Base-by-base conservation (phyloP, 1,140 invertebrate genomes). In the Maniola jurtina region DNA sequence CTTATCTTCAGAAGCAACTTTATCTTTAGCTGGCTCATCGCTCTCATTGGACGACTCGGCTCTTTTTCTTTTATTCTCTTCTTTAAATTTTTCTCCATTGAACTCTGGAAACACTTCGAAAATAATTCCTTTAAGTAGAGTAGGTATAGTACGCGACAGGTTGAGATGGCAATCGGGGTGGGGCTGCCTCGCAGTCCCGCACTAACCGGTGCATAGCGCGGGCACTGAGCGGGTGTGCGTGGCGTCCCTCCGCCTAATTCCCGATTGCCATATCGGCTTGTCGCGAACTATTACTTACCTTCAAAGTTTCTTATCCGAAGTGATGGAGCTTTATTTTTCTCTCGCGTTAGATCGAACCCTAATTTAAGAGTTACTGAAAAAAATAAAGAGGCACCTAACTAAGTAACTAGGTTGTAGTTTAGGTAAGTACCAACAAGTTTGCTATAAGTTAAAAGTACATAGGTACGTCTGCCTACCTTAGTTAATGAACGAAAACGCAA, bases 301-400 rank as follows among this genome's bases (percentile, higher is more conserved):
- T 83, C 64, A 62, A 76, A 81, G 54, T 80, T 68, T 58, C 75
- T 71, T 70, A 80, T 76, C 62, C 72, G 70, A 14, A 82, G 50
- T 56, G 73, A 74, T 11, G 80, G 77, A 33, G 45, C 60, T 13
- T 75, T 79, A 72, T 82, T 76, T 66, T 61, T 59, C 60, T 71
- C 76, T 71, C 66, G 74, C 56, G 61, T 74, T 70, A 83, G 68
- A 72, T 86, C 83, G 68, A 84, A 79, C 45, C 75, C 80, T 71
- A 83, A 69, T 74, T 77, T 80, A 54, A 84, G 65, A 64, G 83
- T 74, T 38, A 83, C 83, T 86, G 68, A 67, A 82, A 81, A 34
- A 57, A 40, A 25, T 25, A 25, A 25, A 25, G 4, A 25, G 1
- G 25, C 1, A 25, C n/a, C n/a, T n/a, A n/a, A n/a, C n/a, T n/a